A percentile compares a stretch with the other conserved stretches of the same genome.
These are phyloP conservation scores for Trinorchestia longiramus DNA, from an alignment of 1,140 invertebrate species.

Conservation along the genomic window DNA sequence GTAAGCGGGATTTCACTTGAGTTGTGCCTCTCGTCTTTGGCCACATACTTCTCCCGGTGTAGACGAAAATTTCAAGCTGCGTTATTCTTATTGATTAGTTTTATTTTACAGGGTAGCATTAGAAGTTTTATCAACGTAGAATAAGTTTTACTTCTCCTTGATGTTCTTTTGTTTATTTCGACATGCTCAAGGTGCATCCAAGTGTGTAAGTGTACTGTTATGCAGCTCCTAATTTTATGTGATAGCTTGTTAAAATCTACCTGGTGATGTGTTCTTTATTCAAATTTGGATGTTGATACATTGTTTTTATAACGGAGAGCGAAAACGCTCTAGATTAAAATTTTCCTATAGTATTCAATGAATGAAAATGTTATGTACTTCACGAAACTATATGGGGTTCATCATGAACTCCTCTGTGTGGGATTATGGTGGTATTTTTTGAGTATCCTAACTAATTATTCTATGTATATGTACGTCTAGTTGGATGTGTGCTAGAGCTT, in stretches of 20 bases:
- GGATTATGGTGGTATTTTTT: no score
- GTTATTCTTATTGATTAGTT: neutral
- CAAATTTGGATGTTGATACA: neutral
- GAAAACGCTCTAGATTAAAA: neutral
- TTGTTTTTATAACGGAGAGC: neutral
- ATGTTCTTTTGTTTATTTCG: neutral
- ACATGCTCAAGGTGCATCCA: neutral
- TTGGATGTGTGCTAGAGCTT: no score
- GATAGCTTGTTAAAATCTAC: neutral
- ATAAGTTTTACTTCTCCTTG: neutral
- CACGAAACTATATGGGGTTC: neutral
- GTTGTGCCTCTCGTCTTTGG: no score
- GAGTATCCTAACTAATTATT: no score
- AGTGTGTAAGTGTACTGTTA: neutral
- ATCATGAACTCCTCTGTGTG: neutral
- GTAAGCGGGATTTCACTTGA: no score
- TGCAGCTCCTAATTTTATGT: neutral
- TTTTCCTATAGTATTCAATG: neutral
- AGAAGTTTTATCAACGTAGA: neutral
- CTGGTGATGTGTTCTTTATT: neutral
- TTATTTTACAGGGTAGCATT: neutral
- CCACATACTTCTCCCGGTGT: no score
- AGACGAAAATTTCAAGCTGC: no score
- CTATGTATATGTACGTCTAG: no score
- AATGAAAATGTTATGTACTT: neutral